Evolutionary conservation across 2,888 invertebrate genomes (phyloP).

Genomic region (Hypercompe scribonia): DNA sequence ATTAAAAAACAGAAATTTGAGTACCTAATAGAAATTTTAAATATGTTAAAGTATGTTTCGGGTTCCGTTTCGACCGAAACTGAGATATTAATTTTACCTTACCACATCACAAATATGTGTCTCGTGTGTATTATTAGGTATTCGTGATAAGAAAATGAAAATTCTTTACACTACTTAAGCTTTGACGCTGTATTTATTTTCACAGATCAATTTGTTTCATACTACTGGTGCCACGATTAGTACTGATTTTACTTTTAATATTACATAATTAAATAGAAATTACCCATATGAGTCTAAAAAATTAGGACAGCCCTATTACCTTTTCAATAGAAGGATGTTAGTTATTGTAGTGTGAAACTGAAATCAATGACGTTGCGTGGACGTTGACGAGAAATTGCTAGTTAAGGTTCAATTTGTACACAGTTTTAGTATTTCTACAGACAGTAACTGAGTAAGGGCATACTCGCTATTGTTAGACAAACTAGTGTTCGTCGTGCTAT

Average conservation of each 20-base stretch:
- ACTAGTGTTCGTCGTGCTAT: neutral
- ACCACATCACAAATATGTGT: neutral
- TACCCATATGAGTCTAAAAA: neutral
- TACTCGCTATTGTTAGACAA: neutral
- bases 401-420: constrained; percentile 68
- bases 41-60: too few relatives aligned
- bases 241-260: neutral
- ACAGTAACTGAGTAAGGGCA: neutral
- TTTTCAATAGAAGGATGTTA: constrained; percentile 71
- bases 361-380: constrained; percentile 77
- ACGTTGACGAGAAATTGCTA: constrained; percentile 74
- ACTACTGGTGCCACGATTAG: neutral
- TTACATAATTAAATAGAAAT: neutral
- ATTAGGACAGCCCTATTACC: constrained; percentile 60
- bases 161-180: neutral
- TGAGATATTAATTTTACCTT: neutral
- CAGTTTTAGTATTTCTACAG: constrained; percentile 49
- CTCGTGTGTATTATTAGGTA: too few relatives aligned
- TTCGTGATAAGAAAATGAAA: neutral
- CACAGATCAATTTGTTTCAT: neutral
- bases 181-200: neutral
- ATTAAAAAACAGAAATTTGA: too few relatives aligned
- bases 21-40: too few relatives aligned
- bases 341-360: constrained; percentile 73
- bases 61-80: too few relatives aligned